A percentile compares a stretch with the other conserved stretches of the same genome.
phyloP scores from a whole-genome alignment of 1,140 invertebrate genomes.

The Geopemphigus sp. region DNA sequence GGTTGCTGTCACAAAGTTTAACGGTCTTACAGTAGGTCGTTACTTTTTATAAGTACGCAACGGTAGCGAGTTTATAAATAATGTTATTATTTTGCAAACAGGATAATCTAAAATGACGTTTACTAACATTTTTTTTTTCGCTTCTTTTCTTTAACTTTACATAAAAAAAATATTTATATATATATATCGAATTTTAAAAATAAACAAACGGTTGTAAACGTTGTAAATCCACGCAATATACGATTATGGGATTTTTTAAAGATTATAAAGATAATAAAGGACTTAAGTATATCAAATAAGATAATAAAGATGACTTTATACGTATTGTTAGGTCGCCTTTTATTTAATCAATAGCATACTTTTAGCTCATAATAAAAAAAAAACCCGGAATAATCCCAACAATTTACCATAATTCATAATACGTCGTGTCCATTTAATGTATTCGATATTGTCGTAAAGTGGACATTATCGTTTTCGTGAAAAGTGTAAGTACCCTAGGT shows the following conservation, averaged over 20 bases:
- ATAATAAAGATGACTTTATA: neutral
- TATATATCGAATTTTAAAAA: neutral
- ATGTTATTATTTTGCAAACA: slow-evolving; percentile 28
- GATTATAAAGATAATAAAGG: no score
- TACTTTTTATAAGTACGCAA: neutral
- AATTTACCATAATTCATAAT: no score
- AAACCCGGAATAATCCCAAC: no score
- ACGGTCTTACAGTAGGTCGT: neutral
- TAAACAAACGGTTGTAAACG: neutral
- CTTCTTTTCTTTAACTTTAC: neutral
- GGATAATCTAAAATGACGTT: slow-evolving; percentile 14
- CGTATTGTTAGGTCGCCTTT: no score
- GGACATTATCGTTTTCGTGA: no score
- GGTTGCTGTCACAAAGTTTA: slow-evolving; percentile 35
- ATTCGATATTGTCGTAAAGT: no score
- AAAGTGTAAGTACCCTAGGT: no score
- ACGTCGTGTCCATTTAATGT: no score
- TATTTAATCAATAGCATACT: neutral
- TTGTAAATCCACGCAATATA: neutral
- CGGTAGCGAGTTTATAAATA: slow-evolving; percentile 11
- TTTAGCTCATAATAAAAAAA: neutral
- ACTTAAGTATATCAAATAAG: neutral
- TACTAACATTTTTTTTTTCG: neutral
- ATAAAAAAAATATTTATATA: neutral
- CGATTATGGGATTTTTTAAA: no score